A percentile compares a stretch with the other conserved stretches of the same genome.
Evolutionary conservation across 2,888 invertebrate genomes (phyloP).

Genomic region (Lathronympha strigana): DNA sequence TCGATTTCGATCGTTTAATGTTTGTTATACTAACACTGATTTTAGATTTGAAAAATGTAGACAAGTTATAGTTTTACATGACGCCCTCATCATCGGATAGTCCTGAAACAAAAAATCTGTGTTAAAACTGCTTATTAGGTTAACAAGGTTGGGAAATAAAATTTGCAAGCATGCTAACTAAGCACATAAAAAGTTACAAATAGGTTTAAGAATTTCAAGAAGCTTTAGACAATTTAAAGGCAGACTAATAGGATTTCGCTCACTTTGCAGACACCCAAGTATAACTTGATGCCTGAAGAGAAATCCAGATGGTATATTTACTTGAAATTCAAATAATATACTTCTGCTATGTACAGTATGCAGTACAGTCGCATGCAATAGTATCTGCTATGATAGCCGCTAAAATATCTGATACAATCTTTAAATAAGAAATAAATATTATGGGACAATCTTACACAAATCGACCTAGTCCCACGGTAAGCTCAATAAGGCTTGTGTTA

Average conservation of each 20-base stretch:
- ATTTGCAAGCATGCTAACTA: slow-evolving; percentile 7
- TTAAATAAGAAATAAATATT: no score
- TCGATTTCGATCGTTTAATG: slow-evolving; percentile 59
- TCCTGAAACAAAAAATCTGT: slow-evolving; percentile 61
- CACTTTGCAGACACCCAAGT: slow-evolving; percentile 1
- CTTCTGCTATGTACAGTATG: no score
- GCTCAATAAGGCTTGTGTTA: no score
- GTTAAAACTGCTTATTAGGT: slow-evolving; percentile 18
- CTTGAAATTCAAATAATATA: no score
- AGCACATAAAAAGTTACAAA: slow-evolving; percentile 27
- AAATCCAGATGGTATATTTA: background rate
- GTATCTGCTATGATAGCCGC: no score
- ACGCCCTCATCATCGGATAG: slow-evolving; percentile 70
- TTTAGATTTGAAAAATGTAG: slow-evolving; percentile 60
- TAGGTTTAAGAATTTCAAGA: slow-evolving; percentile 26
- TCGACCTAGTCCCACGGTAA: no score
- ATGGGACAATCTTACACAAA: no score
- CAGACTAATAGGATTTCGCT: slow-evolving; percentile 12
- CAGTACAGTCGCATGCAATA: no score
- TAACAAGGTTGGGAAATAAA: background rate
- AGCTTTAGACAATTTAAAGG: slow-evolving; percentile 2
- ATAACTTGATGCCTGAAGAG: background rate
- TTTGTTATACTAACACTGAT: slow-evolving; percentile 72
- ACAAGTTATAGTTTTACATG: slow-evolving; percentile 52
- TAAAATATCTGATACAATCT: no score